These are phyloP conservation scores for Zele albiditarsus DNA, from an alignment of 2,888 invertebrate species.

Conservation along the genomic window DNA sequence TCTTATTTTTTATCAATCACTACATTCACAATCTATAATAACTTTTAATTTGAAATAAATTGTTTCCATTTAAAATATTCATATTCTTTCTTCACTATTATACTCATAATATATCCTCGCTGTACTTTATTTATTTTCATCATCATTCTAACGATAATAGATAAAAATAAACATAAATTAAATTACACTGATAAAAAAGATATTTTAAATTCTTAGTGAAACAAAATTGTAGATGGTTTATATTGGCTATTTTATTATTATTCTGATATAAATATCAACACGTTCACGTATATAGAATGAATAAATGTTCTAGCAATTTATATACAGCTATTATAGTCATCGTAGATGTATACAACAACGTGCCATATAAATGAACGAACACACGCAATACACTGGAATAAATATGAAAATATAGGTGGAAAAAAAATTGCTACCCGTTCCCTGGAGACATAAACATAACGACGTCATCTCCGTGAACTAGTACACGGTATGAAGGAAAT, in stretches of 20 bases:
- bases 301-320: background rate
- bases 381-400: background rate
- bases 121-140: background rate
- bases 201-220: background rate
- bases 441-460: constrained; percentile 50
- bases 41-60: constrained; percentile 16
- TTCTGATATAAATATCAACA: background rate
- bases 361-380: background rate
- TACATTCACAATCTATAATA: constrained; percentile 35
- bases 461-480: constrained; percentile 58
- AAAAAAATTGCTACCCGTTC: constrained; percentile 13
- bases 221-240: background rate
- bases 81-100: background rate
- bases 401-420: background rate
- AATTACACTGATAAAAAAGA: background rate
- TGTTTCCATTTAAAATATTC: background rate
- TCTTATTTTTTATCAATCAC: constrained; percentile 18
- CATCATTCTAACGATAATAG: constrained; percentile 56
- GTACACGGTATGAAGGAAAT: constrained; percentile 58
- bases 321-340: background rate
- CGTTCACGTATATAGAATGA: background rate
- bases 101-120: background rate
- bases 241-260: background rate
- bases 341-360: background rate
- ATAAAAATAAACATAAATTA: constrained; percentile 14